Evolutionary conservation across 2,888 invertebrate genomes (phyloP).

Genomic region (Microplitis manilae): DNA sequence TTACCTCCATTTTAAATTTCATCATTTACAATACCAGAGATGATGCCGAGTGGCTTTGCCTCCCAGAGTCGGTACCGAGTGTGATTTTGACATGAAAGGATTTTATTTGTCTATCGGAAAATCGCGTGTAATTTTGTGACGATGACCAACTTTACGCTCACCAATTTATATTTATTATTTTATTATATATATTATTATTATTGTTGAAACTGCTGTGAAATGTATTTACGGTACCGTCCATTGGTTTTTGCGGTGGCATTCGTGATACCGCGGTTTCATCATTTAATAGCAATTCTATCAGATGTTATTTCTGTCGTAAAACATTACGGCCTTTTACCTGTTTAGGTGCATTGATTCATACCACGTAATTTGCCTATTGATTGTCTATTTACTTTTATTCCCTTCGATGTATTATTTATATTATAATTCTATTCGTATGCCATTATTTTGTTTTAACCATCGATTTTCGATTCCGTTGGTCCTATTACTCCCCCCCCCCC

Average conservation of each 20-base stretch:
- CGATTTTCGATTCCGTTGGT: no score
- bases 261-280: constrained; percentile 13
- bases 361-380: background rate
- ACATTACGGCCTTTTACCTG: background rate
- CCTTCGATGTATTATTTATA: background rate
- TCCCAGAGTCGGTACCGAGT: background rate
- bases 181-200: background rate
- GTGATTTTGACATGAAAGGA: constrained; percentile 14
- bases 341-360: background rate
- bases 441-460: background rate
- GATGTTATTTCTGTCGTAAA: constrained; percentile 22
- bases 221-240: background rate
- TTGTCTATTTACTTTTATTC: background rate
- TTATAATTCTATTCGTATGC: constrained; percentile 5
- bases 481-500: no score
- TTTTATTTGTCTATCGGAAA: no score
- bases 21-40: background rate
- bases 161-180: background rate
- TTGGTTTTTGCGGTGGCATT: constrained; percentile 4
- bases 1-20: background rate
- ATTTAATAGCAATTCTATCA: constrained; percentile 15
- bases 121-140: background rate
- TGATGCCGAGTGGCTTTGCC: background rate
- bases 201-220: background rate
- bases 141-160: background rate